Evolutionary conservation across 2,113 vertebrate genomes (phyloP).

Genomic region (Corvus cornix): DNA sequence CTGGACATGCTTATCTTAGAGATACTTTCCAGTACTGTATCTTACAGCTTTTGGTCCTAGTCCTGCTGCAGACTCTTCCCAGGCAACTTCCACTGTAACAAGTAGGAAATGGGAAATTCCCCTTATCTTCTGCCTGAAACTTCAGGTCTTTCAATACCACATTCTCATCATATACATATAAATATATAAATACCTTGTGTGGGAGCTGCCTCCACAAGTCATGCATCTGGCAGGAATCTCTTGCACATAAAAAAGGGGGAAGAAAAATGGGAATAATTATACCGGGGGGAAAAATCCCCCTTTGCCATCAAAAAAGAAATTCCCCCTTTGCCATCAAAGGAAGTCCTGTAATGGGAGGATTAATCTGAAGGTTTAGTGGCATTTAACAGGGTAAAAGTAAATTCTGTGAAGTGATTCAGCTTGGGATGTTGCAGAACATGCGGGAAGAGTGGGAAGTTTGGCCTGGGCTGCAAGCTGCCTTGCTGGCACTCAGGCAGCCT

Average conservation of each 20-base stretch:
- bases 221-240: conserved; percentile 41
- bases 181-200: conserved; percentile 45
- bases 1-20: neutral
- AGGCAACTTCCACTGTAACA: neutral
- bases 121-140: conserved; percentile 31
- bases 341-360: conserved; percentile 74
- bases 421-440: conserved; percentile 68
- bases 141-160: conserved; percentile 27
- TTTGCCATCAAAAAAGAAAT: conserved; percentile 58
- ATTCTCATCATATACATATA: conserved; percentile 19
- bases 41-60: neutral
- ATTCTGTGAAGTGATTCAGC: conserved; percentile 66
- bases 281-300: conserved; percentile 64
- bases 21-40: neutral
- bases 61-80: neutral
- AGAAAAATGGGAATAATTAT: conserved; percentile 67
- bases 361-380: conserved; percentile 75
- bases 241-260: conserved; percentile 18
- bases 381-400: conserved; percentile 73
- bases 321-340: conserved; percentile 77
- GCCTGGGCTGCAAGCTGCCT: conserved; percentile 7
- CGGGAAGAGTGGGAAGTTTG: conserved; percentile 56
- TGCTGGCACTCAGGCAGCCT: neutral
- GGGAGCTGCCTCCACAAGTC: conserved; percentile 70
- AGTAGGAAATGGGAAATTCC: conserved; percentile 51